Evolutionary conservation across 2,888 invertebrate genomes (phyloP), one percentile per base, ranked within the genome.

Genomic region (Halocaridina rubra): DNA sequence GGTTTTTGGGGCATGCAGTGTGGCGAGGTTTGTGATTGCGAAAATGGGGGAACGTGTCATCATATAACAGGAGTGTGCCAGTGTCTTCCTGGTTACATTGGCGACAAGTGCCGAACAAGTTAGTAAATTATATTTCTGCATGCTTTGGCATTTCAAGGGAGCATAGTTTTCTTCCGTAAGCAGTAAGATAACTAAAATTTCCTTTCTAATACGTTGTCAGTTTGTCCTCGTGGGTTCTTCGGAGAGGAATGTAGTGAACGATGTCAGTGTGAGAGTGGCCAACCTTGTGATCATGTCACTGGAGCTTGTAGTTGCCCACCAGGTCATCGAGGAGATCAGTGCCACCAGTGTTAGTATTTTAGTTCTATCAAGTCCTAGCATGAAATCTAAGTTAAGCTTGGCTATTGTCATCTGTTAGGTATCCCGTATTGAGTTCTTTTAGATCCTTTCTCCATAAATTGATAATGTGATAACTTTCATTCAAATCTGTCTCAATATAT

Each of bases 241-340:
- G 98, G 98, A 39, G 93, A 94, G 89, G 92, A 94, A 89, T 98
- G 98, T 91, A 93, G 94, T 87, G 92, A 94, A 90, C 92, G 92
- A 80, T 97, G 97, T 91, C 93, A 94, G 90, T 97, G 97, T 89
- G 92, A 92, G 79, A 96, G 96, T 91, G 95, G 96, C 91, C 95
- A 96, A 86, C 96, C 96, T 22, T 97, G 97, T 90, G 95, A 96
- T 91, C 94, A 95, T 71, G 92, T 92, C 29, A 93, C 93, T 33
- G 97, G 97, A 5, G 93, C 92, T 88, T 97, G 97, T 91, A 93
- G 94, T 89, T 97, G 97, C 90, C 93, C 95, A 13, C 93, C 95
- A 80, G 97, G 97, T 76, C 96, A 96, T 96, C 93, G 93, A 88
- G 96, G 96, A 29, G 90, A 90, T 1, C 92, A 93, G 89, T 97